Percentiles rank a stretch among this genome's conserved stretches.
phyloP scores from a whole-genome alignment of 2,797 vertebrate species.

The Bovichtus variegatus region DNA sequence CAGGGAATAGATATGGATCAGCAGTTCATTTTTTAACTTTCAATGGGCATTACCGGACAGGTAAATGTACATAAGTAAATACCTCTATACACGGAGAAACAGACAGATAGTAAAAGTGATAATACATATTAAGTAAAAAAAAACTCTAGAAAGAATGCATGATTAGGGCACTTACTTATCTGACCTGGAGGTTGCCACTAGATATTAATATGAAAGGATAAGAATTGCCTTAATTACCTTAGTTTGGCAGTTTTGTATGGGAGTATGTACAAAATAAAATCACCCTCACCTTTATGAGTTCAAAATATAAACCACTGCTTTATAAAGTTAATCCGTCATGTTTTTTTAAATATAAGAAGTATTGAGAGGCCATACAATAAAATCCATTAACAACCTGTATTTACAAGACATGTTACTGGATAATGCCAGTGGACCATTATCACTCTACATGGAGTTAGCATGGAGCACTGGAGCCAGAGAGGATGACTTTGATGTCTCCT shows the following conservation, averaged over 20 bases:
- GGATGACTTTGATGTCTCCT: not conserved
- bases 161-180: too few relatives aligned
- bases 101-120: not conserved
- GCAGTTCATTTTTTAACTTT: too few relatives aligned
- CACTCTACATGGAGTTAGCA: not conserved
- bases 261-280: not conserved
- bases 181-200: too few relatives aligned
- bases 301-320: not conserved
- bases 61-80: not conserved
- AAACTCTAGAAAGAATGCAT: too few relatives aligned
- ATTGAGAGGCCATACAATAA: not conserved
- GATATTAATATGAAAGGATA: not conserved
- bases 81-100: not conserved
- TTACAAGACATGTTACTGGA: not conserved
- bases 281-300: not conserved
- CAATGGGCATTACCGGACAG: not conserved
- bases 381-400: not conserved
- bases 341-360: not conserved
- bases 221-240: not conserved
- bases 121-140: not conserved
- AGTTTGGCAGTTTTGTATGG: not conserved
- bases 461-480: conserved; percentile 2
- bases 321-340: not conserved
- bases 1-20: too few relatives aligned
- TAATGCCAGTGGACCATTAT: not conserved